A percentile compares a stretch with the other conserved stretches of the same genome.
phyloP scores from a whole-genome alignment of 2,797 vertebrate genomes.

The Anisognathus igniventris region DNA sequence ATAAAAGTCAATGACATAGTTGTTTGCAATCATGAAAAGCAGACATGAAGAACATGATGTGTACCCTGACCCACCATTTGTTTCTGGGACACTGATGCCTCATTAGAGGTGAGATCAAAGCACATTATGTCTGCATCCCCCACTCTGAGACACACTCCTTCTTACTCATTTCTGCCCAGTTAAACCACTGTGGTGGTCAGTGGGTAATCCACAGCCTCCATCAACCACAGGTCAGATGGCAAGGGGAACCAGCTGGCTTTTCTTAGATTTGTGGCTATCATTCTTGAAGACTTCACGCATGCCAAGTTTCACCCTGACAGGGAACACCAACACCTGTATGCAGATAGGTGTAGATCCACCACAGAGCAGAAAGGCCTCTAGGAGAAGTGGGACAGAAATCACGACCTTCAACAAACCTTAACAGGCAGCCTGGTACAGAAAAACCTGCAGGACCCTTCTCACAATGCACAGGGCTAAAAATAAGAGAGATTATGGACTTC shows the following conservation, averaged over 20 bases:
- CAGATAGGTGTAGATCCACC: not conserved
- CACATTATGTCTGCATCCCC: not conserved
- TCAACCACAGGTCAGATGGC: not conserved
- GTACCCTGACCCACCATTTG: not conserved
- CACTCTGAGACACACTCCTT: not conserved
- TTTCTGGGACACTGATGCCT: not conserved
- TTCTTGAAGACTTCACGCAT: not conserved
- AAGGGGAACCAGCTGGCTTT: not conserved
- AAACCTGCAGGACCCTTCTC: not conserved
- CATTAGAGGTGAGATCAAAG: not conserved
- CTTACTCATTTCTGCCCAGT: not conserved
- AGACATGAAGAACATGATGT: not conserved
- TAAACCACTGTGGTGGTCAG: not conserved
- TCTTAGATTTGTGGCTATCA: not conserved
- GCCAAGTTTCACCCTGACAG: not conserved
- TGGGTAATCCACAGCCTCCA: not conserved
- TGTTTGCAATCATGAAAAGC: not conserved
- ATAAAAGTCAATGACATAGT: not conserved
- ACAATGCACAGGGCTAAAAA: not conserved
- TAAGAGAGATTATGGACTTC: not conserved
- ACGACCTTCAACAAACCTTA: not conserved
- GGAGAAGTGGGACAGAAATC: not conserved
- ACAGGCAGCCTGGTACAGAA: not conserved
- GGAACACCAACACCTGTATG: not conserved
- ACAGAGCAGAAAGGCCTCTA: not conserved